Percentiles rank a stretch among this genome's conserved stretches.
phyloP scores from a whole-genome alignment of 2,888 invertebrate species.

The Rhamphomyia laevipes region DNA sequence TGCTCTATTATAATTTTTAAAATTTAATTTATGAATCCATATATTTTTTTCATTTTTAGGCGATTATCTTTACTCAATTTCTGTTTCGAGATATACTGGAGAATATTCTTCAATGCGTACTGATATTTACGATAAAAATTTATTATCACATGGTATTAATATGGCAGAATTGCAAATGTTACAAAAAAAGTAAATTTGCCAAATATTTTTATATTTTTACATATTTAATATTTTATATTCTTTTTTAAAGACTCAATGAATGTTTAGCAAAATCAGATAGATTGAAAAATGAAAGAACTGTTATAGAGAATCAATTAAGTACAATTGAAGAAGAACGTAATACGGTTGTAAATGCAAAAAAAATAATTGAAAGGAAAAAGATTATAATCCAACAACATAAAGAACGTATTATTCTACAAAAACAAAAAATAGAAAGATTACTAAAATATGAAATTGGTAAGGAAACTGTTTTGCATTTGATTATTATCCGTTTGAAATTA shows the following conservation, averaged over 20 bases:
- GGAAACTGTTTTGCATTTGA: constrained; percentile 7
- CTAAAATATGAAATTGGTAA: constrained; percentile 18
- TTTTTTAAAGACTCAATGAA: constrained; percentile 15
- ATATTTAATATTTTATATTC: constrained; percentile 1
- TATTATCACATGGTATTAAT: constrained; percentile 49
- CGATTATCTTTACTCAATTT: constrained; percentile 45
- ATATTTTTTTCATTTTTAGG: constrained; percentile 38
- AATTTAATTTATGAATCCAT: constrained; percentile 1
- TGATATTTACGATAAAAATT: constrained; percentile 41
- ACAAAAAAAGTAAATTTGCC: constrained; percentile 18
- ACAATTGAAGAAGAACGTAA: constrained; percentile 26
- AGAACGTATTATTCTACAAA: constrained; percentile 18
- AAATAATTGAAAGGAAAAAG: constrained; percentile 22
- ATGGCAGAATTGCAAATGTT: constrained; percentile 35
- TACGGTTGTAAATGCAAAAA: constrained; percentile 24
- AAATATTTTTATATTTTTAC: background rate
- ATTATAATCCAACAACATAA: constrained; percentile 16
- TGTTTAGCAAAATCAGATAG: constrained; percentile 18
- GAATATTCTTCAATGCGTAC: constrained; percentile 47
- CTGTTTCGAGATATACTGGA: constrained; percentile 51
- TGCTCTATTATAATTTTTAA: background rate
- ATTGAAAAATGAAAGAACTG: constrained; percentile 21
- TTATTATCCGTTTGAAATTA: too few species aligned
- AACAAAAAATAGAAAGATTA: constrained; percentile 15
- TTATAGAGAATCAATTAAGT: constrained; percentile 21